Conservation (phyloP, 2,797 vertebrate species). For the Xerus rutilus region DNA sequence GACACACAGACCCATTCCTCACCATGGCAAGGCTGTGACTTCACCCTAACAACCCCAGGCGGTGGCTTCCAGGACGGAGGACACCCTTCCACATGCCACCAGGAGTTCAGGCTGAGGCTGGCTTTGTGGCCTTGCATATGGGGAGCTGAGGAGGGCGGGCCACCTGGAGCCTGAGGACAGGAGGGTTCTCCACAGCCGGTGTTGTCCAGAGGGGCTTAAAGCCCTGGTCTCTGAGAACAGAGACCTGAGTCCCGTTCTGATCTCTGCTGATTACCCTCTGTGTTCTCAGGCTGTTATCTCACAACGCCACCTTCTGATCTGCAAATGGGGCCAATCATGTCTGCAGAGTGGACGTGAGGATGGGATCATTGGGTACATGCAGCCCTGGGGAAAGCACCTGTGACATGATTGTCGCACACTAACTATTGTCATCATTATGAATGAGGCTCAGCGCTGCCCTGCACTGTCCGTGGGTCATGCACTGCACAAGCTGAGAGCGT, state of each 20-base stretch:
- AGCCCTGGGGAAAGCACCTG: background rate
- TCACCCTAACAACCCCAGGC: background rate
- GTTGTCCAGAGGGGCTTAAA: background rate
- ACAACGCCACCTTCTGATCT: background rate
- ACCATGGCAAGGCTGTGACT: background rate
- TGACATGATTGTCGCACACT: too few relatives aligned
- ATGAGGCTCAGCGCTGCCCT: background rate
- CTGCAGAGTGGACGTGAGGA: background rate
- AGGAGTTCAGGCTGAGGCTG: background rate
- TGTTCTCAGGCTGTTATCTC: background rate
- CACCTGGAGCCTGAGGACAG: accelerated
- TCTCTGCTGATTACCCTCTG: background rate
- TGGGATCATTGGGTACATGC: background rate
- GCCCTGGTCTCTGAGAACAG: background rate
- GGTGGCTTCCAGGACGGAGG: background rate
- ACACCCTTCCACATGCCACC: background rate
- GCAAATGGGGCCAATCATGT: background rate
- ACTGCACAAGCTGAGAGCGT: too few relatives aligned
- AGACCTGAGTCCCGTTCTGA: background rate
- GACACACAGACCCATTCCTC: conserved; percentile 62
- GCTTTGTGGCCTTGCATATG: background rate
- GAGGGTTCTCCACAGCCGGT: background rate
- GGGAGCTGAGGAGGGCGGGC: background rate
- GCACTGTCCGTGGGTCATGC: background rate
- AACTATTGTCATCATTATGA: background rate